phyloP scores from a whole-genome alignment of 2,113 vertebrate species.

The Elaphurus davidianus region DNA sequence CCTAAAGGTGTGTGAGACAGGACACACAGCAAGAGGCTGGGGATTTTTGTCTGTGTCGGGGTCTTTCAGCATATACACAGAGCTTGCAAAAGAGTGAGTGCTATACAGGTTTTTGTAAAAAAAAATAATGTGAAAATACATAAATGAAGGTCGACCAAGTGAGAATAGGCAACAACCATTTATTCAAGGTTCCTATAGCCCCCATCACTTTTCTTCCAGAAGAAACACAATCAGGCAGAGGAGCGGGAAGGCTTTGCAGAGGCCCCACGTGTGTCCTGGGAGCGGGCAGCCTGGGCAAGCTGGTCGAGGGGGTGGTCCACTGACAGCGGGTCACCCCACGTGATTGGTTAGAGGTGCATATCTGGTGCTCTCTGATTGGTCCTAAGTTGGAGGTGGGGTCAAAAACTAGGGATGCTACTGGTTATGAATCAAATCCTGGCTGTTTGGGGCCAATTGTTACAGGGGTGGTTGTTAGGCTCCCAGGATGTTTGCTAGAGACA shows the following conservation, averaged over 20 bases:
- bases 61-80: neutral
- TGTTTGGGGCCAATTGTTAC: neutral
- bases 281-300: neutral
- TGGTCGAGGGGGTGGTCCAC: neutral
- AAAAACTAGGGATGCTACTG: neutral
- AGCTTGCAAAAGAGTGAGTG: neutral
- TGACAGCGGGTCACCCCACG: accelerated
- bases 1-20: accelerated
- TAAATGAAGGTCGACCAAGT: neutral
- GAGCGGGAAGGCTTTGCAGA: neutral
- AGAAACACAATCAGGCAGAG: neutral
- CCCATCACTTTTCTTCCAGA: neutral
- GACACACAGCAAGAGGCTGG: accelerated
- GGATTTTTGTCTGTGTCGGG: neutral
- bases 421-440: neutral
- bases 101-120: neutral
- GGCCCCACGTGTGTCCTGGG: accelerated
- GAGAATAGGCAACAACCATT: neutral
- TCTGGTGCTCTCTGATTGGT: neutral
- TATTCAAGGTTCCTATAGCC: neutral
- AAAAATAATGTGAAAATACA: neutral
- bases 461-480: neutral
- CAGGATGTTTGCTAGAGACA: neutral
- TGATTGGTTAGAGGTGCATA: neutral
- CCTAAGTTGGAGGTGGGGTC: neutral